Base-by-base conservation (phyloP, 2,113 vertebrate genomes). In the Clarias magur region DNA sequence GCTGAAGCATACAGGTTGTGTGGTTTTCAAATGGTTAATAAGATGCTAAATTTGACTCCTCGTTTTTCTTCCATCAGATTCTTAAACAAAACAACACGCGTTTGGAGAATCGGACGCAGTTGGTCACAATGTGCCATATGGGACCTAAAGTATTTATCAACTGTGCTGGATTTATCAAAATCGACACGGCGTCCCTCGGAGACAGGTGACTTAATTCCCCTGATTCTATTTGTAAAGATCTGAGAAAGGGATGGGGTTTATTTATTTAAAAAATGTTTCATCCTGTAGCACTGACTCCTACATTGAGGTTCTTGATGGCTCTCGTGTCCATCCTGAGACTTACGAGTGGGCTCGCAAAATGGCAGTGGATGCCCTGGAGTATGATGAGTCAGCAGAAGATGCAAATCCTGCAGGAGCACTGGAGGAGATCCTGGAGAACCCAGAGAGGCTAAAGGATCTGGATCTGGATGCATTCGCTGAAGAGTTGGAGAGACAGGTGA, bases 101-200 rank as follows among this genome's bases (percentile, higher is more conserved):
- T 27, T 94, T 99, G 78, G 98, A 99, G 93, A 99, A 99, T 94
- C 95, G 98, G 88, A 99, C 98, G 19, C 98, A 99, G 92, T 95
- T 99, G 63, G 98, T 99, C 90, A 99, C 98, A 0, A 98, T 99
- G 98, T 99, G 98, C 90, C 98, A 99, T 94, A 99, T 99, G 98
- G 98, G 98, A 85, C 98, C 98, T 82, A 99, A 99, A 90, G 98
- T 99, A 91, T 99, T 99, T 85, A 99, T 99, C 91, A 99, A 99
- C 94, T 99, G 98, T 60, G 98, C 98, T 25, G 98, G 98, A 85
- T 99, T 99, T 93, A 99, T 99, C 93, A 99, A 99, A 92, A 99
- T 99, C 0, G 98, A 99, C 94, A 99, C 98, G 0, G 97, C 97
- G 0, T 99, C 98, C 0, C 95, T 99, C 84, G 98, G 98, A 21